These are phyloP conservation scores for Trogon melanurus DNA, from an alignment of 2,113 vertebrate genomes.

Conservation along the genomic window DNA sequence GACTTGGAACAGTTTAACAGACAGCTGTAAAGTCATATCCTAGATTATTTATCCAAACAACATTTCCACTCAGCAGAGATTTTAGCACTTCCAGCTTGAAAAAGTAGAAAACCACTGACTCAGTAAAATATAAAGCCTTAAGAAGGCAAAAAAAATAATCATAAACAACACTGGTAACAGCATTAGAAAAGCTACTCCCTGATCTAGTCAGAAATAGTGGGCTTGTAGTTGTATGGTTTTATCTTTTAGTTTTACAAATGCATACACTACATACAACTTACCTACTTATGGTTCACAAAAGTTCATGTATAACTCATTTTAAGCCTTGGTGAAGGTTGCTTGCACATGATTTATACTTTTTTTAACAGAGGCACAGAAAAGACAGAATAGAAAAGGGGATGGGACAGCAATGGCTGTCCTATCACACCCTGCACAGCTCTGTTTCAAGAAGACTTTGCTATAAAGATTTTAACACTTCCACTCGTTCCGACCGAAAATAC, in stretches of 20 bases:
- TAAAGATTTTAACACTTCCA: neutral
- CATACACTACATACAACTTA: accelerated
- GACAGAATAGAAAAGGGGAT: neutral
- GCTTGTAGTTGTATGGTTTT: neutral
- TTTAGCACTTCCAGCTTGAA: neutral
- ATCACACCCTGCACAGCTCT: accelerated
- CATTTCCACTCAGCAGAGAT: neutral
- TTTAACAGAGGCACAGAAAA: neutral
- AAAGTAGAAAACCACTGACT: neutral
- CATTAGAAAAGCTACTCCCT: neutral
- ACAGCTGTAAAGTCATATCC: neutral
- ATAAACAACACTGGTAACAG: neutral
- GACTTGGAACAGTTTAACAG: neutral
- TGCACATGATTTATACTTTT: neutral
- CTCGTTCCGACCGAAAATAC: neutral
- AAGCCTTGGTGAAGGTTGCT: neutral
- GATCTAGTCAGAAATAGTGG: neutral
- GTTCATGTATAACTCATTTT: neutral
- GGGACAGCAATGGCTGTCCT: neutral
- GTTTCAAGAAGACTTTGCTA: neutral
- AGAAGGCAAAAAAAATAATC: neutral
- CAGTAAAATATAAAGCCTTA: neutral
- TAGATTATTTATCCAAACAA: neutral
- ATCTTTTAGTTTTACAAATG: neutral
- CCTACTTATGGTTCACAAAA: neutral